phyloP scores from a whole-genome alignment of 2,113 vertebrate genomes.

The Cryptoleucopteryx plumbea region DNA sequence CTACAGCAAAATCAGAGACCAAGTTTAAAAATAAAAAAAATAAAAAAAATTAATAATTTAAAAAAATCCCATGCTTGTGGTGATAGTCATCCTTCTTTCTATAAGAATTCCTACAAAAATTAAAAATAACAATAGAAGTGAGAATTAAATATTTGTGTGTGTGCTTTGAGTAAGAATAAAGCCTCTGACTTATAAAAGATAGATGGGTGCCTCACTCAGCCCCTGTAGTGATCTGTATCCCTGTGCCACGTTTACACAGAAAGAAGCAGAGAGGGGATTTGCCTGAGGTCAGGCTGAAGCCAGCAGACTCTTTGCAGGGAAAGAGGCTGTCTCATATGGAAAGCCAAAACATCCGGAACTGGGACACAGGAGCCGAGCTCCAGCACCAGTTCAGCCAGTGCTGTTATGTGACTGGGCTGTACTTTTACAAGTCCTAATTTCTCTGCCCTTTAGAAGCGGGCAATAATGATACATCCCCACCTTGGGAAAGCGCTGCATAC shows the following conservation, averaged over 20 bases:
- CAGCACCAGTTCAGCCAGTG: neutral
- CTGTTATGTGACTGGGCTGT: too few relatives aligned
- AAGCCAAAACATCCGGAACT: neutral
- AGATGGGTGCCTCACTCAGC: neutral
- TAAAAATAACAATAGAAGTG: neutral
- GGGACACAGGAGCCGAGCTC: rapidly evolving
- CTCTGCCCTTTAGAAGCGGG: rapidly evolving
- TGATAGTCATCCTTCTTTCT: neutral
- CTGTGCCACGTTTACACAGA: neutral
- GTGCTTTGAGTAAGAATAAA: neutral
- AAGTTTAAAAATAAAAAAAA: too few relatives aligned
- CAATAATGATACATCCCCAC: neutral
- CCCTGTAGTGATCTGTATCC: neutral
- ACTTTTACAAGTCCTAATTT: neutral
- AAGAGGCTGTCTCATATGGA: neutral
- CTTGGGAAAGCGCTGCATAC: neutral
- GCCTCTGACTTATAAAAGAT: neutral
- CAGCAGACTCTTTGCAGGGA: neutral
- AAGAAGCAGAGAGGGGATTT: neutral
- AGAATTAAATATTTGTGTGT: neutral
- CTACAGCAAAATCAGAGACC: neutral
- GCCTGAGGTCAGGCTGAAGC: neutral
- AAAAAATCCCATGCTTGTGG: neutral
- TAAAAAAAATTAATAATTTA: neutral
- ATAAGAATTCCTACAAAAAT: neutral